A percentile compares a stretch with the other conserved stretches of the same genome.
These are phyloP conservation scores for Batillaria attramentaria DNA, from an alignment of 1,140 invertebrate genomes.

Conservation along the genomic window DNA sequence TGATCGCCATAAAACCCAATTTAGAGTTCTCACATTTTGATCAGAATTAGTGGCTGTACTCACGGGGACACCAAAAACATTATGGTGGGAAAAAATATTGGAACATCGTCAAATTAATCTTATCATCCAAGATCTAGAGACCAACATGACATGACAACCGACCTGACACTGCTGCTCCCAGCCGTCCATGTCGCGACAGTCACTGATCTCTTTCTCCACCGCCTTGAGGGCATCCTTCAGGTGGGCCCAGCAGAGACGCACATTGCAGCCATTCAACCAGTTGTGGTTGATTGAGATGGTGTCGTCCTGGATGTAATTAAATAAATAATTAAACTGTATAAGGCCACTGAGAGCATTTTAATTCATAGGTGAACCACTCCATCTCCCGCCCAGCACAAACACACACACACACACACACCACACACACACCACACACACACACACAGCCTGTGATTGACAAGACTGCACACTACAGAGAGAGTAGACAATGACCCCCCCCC, in stretches of 20 bases:
- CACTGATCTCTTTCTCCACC: constrained; percentile 84
- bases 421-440: constrained; percentile 4
- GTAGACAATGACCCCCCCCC: too few relatives aligned
- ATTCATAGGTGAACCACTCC: too few relatives aligned
- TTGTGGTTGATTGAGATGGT: constrained; percentile 99
- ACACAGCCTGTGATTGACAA: too few relatives aligned
- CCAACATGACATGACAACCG: neutral
- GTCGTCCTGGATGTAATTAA: constrained; percentile 77
- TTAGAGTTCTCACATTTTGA: too few relatives aligned
- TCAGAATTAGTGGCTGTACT: too few relatives aligned
- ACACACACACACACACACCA: constrained; percentile 10
- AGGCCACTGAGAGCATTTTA: too few relatives aligned
- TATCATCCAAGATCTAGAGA: neutral
- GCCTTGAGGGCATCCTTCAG: constrained; percentile 78
- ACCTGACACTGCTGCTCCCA: constrained; percentile 70
- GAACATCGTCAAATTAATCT: too few relatives aligned
- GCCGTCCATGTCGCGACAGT: constrained; percentile 64
- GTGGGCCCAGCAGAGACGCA: constrained; percentile 81
- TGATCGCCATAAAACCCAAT: too few relatives aligned
- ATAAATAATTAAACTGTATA: neutral
- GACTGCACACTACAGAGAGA: too few relatives aligned
- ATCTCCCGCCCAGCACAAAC: too few relatives aligned
- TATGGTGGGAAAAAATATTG: too few relatives aligned
- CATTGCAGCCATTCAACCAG: constrained; percentile 95
- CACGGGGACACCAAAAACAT: too few relatives aligned